phyloP scores from a whole-genome alignment of 2,797 vertebrate genomes.

The Artibeus lituratus region DNA sequence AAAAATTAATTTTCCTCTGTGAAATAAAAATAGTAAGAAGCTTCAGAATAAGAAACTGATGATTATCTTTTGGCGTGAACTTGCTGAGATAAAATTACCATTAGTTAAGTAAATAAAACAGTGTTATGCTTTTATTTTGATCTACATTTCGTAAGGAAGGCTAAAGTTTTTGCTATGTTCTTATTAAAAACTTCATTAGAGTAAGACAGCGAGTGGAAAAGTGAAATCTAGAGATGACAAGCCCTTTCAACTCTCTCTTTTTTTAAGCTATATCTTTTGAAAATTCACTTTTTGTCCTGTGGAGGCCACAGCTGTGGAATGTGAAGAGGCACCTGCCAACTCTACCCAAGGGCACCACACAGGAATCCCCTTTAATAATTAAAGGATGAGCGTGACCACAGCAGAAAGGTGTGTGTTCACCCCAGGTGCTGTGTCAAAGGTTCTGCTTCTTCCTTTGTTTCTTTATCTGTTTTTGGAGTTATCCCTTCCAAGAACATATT shows the following conservation, averaged over 20 bases:
- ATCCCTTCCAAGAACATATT: background rate
- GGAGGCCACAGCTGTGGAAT: background rate
- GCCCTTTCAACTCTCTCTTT: background rate
- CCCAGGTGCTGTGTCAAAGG: background rate
- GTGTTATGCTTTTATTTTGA: background rate
- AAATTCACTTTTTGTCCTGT: background rate
- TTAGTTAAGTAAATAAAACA: background rate
- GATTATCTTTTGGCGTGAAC: background rate
- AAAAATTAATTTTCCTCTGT: background rate
- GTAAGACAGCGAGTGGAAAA: background rate
- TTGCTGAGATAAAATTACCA: background rate
- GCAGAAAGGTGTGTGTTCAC: accelerated
- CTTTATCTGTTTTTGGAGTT: background rate
- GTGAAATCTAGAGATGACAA: background rate
- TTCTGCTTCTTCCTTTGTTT: background rate
- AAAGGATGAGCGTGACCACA: accelerated
- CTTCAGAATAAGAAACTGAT: background rate
- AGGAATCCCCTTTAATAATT: background rate
- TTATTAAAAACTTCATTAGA: background rate
- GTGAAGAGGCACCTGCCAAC: background rate
- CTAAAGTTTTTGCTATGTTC: background rate
- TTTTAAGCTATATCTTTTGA: background rate
- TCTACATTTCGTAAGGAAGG: background rate
- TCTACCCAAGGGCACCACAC: no score
- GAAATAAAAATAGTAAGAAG: background rate